Percentiles rank a stretch among this genome's conserved stretches.
Evolutionary conservation across 2,113 vertebrate genomes (phyloP).

Genomic region (Gadus macrocephalus): DNA sequence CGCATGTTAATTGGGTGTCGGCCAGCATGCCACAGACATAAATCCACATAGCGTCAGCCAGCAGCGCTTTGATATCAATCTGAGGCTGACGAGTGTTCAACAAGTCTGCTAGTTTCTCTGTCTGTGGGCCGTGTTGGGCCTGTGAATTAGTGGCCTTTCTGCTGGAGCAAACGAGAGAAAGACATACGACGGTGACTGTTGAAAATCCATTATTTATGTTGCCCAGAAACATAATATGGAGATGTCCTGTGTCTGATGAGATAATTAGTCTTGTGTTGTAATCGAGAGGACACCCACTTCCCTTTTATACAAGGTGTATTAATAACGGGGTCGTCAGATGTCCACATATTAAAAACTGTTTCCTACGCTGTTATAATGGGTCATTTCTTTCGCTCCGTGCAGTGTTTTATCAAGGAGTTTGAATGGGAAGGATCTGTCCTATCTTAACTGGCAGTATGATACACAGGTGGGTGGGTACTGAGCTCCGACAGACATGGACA

Average conservation of each 20-base stretch:
- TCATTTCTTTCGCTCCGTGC: not conserved
- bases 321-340: not conserved
- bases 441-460: not conserved
- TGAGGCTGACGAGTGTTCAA: conserved; percentile 18
- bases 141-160: conserved; percentile 28
- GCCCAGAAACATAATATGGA: conserved; percentile 7
- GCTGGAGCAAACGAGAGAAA: conserved; percentile 10
- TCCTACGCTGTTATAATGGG: not conserved
- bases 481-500: conserved; percentile 5
- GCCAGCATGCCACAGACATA: conserved; percentile 17
- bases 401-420: conserved; percentile 2
- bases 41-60: conserved; percentile 22
- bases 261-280: not conserved
- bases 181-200: conserved; percentile 9
- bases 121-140: not conserved
- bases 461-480: conserved; percentile 17
- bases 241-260: conserved; percentile 1
- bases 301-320: not conserved
- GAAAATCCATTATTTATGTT: conserved; percentile 25
- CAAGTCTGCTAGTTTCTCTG: conserved; percentile 10
- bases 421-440: conserved; percentile 8
- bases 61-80: conserved; percentile 15
- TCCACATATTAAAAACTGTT: conserved; percentile 2
- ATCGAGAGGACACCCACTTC: not conserved
- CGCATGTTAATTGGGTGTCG: conserved; percentile 25